Conservation (phyloP, 2,113 vertebrate genomes). For the Corythoichthys intestinalis region DNA sequence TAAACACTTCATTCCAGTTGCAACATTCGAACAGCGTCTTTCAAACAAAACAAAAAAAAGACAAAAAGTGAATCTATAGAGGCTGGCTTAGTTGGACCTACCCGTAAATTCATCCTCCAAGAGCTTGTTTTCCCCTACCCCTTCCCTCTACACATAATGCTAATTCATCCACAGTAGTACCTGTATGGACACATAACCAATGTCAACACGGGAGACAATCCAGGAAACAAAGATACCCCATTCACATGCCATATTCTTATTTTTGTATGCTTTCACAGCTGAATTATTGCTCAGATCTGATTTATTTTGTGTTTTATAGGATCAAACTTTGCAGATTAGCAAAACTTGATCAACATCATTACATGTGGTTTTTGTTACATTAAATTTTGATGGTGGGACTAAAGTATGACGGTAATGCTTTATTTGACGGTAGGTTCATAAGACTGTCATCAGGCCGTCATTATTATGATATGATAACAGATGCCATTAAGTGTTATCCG, state of each 20-base stretch:
- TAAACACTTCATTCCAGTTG: slow-evolving; percentile 77
- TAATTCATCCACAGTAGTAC: slow-evolving; percentile 44
- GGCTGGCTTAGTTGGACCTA: slow-evolving; percentile 60
- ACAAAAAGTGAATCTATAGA: slow-evolving; percentile 45
- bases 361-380: slow-evolving; percentile 47
- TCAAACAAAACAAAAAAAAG: slow-evolving; percentile 4
- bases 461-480: too few relatives aligned
- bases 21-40: slow-evolving; percentile 59
- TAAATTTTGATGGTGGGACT: slow-evolving; percentile 60
- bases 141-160: slow-evolving; percentile 42
- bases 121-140: slow-evolving; percentile 54
- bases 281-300: slow-evolving; percentile 33
- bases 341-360: slow-evolving; percentile 50
- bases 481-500: too few relatives aligned
- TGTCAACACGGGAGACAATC: slow-evolving; percentile 46
- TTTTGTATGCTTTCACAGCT: slow-evolving; percentile 7
- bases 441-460: too few relatives aligned
- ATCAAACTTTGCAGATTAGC: slow-evolving; percentile 47
- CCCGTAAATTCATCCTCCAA: slow-evolving; percentile 55
- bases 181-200: slow-evolving; percentile 44
- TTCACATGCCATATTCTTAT: slow-evolving; percentile 46
- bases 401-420: slow-evolving; percentile 1
- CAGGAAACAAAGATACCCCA: slow-evolving; percentile 50
- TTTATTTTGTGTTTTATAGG: slow-evolving; percentile 48
- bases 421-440: too few relatives aligned